Base-by-base conservation (phyloP, 2,113 vertebrate species). In the Oreocharis arfaki region DNA sequence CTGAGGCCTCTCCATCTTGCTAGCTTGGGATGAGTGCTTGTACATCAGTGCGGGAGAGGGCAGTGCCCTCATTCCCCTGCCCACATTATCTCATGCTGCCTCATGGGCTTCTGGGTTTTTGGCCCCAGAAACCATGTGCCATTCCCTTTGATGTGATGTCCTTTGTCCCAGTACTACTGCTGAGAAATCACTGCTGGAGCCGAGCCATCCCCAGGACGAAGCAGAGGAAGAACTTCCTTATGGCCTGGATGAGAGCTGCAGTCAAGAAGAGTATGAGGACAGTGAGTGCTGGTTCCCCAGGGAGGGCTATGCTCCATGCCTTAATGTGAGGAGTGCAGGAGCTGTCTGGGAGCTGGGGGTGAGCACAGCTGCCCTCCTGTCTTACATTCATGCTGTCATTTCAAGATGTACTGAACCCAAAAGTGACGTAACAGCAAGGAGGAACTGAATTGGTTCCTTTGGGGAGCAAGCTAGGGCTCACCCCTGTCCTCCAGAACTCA, bases 181-280 rank as follows among this genome's bases (percentile, higher is more conserved):
- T 93, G 92, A 96, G n/a, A 64, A 90, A 50, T 67, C 7, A 1
- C 91, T 33, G n/a, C 85, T 93, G 82, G 83, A 96, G 47, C 83
- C 1, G 1, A 88, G 18, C 75, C 97, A 97, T 39, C 96, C 94
- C 21, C 96, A 97, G 61, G 73, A 76, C 0, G 97, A 96, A 70
- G 82, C 41, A 5, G 98, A 99, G 86, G 99, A 99, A 86, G 98
- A 99, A 81, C 97, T 99, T 65, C 96, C 97, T 21, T 98, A 98
- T 85, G 98, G 98, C 84, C 89, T 99, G 89, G 98, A 98, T 3
- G 98, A 98, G 39, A 96, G 89, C 93, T 98, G 97, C 74, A 98
- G 98, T 78, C 94, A 96, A 52, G 98, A 97, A 57, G 97, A 98
- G 16, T 98, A 98, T 7, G 97, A 98, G 23, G 96, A 98, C 14